phyloP scores from a whole-genome alignment of 92 coral and sea anemone species.

The Metridium senile region DNA sequence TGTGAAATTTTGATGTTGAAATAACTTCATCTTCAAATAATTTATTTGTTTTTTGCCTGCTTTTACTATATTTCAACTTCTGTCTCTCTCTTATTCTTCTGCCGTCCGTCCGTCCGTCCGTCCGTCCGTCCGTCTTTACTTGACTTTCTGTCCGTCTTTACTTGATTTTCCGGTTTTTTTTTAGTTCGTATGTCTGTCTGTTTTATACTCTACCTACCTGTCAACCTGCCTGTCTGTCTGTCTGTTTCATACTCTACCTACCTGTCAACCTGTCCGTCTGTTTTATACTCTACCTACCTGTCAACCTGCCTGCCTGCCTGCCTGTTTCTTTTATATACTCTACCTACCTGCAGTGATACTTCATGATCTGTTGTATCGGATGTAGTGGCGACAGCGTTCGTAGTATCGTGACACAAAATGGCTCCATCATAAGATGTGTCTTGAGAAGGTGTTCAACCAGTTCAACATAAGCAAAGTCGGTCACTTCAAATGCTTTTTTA shows the following conservation, averaged over 20 bases:
- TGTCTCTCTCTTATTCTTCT: no score
- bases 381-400: constrained; percentile 78
- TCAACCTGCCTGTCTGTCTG: not conserved
- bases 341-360: constrained; percentile 91
- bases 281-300: not conserved
- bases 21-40: no score
- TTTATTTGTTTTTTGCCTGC: no score
- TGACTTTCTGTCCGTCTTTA: not conserved
- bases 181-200: not conserved
- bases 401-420: constrained; percentile 83
- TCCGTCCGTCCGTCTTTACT: not conserved
- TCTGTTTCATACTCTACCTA: not conserved
- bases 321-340: not conserved
- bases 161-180: not conserved
- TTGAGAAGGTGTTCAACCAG: constrained; percentile 95
- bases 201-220: not conserved
- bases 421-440: constrained; percentile 94
- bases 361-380: constrained; percentile 81
- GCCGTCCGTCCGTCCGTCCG: not conserved
- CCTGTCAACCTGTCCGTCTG: not conserved
- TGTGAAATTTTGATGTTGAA: no score
- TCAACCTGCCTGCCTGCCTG: not conserved
- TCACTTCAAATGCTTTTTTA: constrained; percentile 77
- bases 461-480: constrained; percentile 91
- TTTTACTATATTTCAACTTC: no score